A percentile compares a stretch with the other conserved stretches of the same genome.
These are phyloP conservation scores for Holcopasites calliopsidis DNA, from an alignment of 1,140 invertebrate species.

Conservation along the genomic window DNA sequence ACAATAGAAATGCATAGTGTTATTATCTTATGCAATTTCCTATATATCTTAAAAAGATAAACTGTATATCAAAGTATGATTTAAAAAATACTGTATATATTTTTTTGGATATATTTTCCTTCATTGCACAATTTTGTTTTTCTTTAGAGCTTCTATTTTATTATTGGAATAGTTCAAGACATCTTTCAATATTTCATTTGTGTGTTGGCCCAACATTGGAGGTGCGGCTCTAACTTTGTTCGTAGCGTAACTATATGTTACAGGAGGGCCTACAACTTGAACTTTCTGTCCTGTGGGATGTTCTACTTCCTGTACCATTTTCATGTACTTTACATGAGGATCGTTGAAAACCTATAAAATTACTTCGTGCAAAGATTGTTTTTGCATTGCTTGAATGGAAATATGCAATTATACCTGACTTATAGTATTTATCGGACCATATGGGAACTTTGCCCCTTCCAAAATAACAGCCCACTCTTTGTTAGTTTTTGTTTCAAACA, in stretches of 20 bases:
- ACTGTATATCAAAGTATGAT: not conserved
- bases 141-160: conserved; percentile 82
- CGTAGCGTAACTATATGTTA: conserved; percentile 87
- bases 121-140: conserved; percentile 80
- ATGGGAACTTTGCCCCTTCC: conserved; percentile 88
- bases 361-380: conserved; percentile 3
- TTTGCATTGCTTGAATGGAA: not conserved
- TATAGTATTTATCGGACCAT: conserved; percentile 94
- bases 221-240: conserved; percentile 88
- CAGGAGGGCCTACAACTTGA: conserved; percentile 92
- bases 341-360: conserved; percentile 89
- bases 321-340: conserved; percentile 89
- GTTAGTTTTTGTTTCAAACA: conserved; percentile 85
- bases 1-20: too few species aligned
- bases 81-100: not conserved
- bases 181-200: conserved; percentile 85
- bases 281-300: conserved; percentile 87
- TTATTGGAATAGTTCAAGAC: conserved; percentile 85
- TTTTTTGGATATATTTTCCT: not conserved
- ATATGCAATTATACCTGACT: conserved; percentile 79
- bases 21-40: too few species aligned
- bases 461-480: conserved; percentile 89
- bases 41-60: too few species aligned
- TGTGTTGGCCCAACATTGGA: conserved; percentile 93
- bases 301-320: conserved; percentile 87